Base-by-base conservation (phyloP, 1,140 invertebrate genomes). In the Drosophila pallidifrons region DNA sequence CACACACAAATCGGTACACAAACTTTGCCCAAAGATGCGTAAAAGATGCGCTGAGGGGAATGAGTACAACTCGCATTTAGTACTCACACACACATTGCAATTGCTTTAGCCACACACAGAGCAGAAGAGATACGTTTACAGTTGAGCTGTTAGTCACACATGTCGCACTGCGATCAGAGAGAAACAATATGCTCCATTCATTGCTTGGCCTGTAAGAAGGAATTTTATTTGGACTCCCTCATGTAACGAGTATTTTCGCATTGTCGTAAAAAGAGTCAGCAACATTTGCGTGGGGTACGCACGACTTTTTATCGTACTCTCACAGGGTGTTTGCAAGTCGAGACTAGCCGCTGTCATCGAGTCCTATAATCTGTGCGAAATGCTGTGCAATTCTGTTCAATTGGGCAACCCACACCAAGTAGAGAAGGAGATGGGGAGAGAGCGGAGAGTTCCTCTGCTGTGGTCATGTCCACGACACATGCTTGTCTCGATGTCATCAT, bases 401-500 rank as follows among this genome's bases (percentile, higher is more conserved):
- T 75, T 74, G 73, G 67, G 30, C 67, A 45, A 20, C 64, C 47
- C 25, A 30, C n/a, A 43, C 38, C 20, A 25, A 28, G 5, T 8
- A 28, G 3, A 2, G 30, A 52, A 1, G 45, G 13, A 25, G 16
- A 15, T 0, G 7, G 16, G 30, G 28, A 13, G 51, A 52, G 51
- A 52, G 49, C 11, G 5, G 25, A 30, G 25, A 13, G 16, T 25
- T 5, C 52, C 49, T 25, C 20, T 3, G 20, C 41, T 74, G 71
- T 49, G 71, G 71, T 71, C 59, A 71, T 75, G 73, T 75, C 38
- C 68, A 45, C 54, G 61, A 51, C 74, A 76, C 69, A 76, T 73
- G 74, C 69, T 73, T 76, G 74, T 71, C 76, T 69, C 73, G 65
- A 78, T 78, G 76, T 71, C 73, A 75, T 75, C 73, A 71, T 74